Base-by-base conservation (phyloP, 2,797 vertebrate species). In the Aplochiton taeniatus region DNA sequence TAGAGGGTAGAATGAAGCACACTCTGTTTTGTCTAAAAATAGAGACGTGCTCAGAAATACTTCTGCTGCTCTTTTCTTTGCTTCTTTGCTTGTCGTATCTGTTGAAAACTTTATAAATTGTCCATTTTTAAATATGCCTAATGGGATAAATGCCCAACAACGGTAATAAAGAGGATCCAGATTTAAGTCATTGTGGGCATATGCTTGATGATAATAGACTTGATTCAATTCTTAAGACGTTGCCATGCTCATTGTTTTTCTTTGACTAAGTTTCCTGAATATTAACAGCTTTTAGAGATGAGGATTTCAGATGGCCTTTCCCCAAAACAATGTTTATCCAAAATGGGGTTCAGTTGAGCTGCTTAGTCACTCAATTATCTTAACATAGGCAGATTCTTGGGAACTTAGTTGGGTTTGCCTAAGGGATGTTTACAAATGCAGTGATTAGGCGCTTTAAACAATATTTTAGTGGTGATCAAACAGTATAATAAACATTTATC, bases 1-100 rank as follows among this genome's bases (percentile, higher is more conserved):
- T 85, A 90, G 67, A 87, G 87, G 65, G 77, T 81, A 84, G 68
- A 71, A 49, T 57, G 61, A 68, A 75, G 85, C 80, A 85, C 81
- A 76, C 81, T 79, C 60, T 48, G 69, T 68, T 73, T 69, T 70
- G 46, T 61, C 46, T 73, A 68, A 45, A 71, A 74, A 73, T 68
- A 64, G 44, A 43, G 20, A 66, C 72, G 51, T 9, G 11, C 46
- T 66, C 50, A 45, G 18, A 16, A 54, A 51, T 16, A 49, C 4
- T 41, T 1, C 13, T 57, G 11, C n/a, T 51, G 49, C 43, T 47
- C 31, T 61, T 20, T 58, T n/a, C 51, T 18, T 11, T 8, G 14
- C 31, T 8, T 46, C 11, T 44, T 11, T 18, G 14, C 56, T 31
- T 8, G 18, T 65, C 41, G 8, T n/a, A n/a, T n/a, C n/a, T n/a